Conservation (phyloP, 2,888 invertebrate species). For the Parnassius glacialis region DNA sequence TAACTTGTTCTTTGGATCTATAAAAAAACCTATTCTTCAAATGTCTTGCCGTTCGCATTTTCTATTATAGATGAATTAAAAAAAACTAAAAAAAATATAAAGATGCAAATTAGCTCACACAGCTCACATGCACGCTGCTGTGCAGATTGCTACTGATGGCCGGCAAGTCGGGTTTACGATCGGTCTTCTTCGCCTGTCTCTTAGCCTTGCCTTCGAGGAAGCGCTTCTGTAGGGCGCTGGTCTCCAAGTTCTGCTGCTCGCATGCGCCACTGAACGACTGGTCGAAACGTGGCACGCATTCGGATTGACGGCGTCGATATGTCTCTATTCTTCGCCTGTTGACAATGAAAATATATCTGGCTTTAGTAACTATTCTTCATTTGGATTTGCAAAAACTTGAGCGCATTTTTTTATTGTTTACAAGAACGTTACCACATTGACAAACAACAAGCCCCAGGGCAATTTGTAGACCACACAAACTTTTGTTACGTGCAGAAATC, state of each 20-base stretch:
- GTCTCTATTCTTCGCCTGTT: constrained; percentile 90
- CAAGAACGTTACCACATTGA: no score
- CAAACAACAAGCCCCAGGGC: no score
- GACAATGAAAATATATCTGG: constrained; percentile 37
- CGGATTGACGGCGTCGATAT: constrained; percentile 92
- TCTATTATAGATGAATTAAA: constrained; percentile 3
- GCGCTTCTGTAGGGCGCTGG: constrained; percentile 91
- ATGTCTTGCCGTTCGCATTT: no score
- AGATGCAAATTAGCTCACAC: constrained; percentile 40
- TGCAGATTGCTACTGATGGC: constrained; percentile 80
- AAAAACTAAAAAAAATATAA: constrained; percentile 28
- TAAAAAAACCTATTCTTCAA: neutral
- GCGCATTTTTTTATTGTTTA: no score
- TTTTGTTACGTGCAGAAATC: no score
- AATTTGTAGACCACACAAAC: no score
- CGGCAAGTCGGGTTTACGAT: constrained; percentile 72
- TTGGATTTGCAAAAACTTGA: no score
- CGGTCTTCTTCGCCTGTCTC: constrained; percentile 91
- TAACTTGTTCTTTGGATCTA: no score
- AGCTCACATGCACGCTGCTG: constrained; percentile 86
- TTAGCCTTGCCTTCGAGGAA: constrained; percentile 95
- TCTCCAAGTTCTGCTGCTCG: constrained; percentile 95
- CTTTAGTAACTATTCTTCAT: neutral
- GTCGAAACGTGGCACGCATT: constrained; percentile 93
- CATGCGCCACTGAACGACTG: constrained; percentile 92